These are phyloP conservation scores for Pelecanoides urinatrix DNA, from an alignment of 2,113 vertebrate species.

Conservation along the genomic window DNA sequence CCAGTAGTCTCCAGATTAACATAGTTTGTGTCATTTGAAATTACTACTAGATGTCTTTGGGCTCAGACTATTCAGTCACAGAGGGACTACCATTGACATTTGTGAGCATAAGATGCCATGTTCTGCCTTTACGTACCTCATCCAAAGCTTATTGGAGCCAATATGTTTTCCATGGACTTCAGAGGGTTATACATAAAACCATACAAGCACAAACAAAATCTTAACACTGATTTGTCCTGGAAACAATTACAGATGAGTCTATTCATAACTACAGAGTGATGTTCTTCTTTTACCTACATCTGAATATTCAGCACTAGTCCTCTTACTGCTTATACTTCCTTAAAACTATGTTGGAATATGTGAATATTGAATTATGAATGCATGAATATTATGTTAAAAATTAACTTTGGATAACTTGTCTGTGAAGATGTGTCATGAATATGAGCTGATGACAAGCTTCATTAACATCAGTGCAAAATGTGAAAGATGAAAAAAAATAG, in stretches of 20 bases:
- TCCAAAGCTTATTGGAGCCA: neutral
- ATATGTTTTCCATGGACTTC: neutral
- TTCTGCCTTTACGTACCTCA: neutral
- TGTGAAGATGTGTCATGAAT: neutral
- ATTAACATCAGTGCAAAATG: constrained; percentile 7
- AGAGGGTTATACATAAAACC: neutral
- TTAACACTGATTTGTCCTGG: neutral
- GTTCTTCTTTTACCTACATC: neutral
- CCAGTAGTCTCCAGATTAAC: neutral
- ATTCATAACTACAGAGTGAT: neutral
- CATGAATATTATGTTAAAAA: neutral
- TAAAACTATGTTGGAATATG: neutral
- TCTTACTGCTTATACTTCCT: neutral
- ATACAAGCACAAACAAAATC: neutral
- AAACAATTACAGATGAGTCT: neutral
- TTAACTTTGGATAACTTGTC: neutral
- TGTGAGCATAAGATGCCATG: neutral
- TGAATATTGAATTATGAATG: neutral
- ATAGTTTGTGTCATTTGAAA: neutral
- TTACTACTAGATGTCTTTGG: neutral
- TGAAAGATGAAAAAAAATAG: neutral
- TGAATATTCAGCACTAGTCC: neutral
- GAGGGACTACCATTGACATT: neutral
- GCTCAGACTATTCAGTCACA: neutral
- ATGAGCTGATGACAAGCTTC: constrained; percentile 12